A percentile compares a stretch with the other conserved stretches of the same genome.
phyloP scores from a whole-genome alignment of 2,797 vertebrate species.

The Pogoniulus pusillus region DNA sequence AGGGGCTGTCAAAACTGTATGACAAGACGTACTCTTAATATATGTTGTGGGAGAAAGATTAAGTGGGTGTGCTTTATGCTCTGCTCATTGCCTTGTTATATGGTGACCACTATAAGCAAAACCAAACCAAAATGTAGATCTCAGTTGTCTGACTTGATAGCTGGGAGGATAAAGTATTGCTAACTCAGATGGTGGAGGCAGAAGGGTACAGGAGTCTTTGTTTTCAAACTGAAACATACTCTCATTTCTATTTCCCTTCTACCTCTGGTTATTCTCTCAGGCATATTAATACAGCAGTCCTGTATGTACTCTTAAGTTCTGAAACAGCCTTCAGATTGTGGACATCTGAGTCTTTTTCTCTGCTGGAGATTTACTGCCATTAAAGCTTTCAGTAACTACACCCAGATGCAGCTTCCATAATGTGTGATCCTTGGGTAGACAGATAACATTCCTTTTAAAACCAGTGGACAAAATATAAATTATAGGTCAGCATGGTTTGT shows the following conservation, averaged over 20 bases:
- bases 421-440: constrained; percentile 26
- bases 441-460: constrained; percentile 41
- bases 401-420: constrained; percentile 41
- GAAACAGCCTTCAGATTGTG: background rate
- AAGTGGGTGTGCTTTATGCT: background rate
- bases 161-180: constrained; percentile 9
- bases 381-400: constrained; percentile 39
- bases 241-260: background rate
- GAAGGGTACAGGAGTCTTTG: background rate
- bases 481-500: constrained; percentile 19
- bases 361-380: constrained; percentile 44
- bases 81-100: background rate
- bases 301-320: background rate
- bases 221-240: background rate
- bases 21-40: constrained; percentile 2
- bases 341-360: constrained; percentile 4
- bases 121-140: constrained; percentile 9
- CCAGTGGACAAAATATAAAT: constrained; percentile 30
- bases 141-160: constrained; percentile 10
- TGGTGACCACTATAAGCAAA: constrained; percentile 1
- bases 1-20: background rate
- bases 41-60: constrained; percentile 21
- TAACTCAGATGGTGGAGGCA: background rate
- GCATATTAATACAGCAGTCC: background rate
- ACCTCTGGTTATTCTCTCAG: constrained; percentile 12